phyloP scores from a whole-genome alignment of 2,797 vertebrate species.

The Astyanax mexicanus region DNA sequence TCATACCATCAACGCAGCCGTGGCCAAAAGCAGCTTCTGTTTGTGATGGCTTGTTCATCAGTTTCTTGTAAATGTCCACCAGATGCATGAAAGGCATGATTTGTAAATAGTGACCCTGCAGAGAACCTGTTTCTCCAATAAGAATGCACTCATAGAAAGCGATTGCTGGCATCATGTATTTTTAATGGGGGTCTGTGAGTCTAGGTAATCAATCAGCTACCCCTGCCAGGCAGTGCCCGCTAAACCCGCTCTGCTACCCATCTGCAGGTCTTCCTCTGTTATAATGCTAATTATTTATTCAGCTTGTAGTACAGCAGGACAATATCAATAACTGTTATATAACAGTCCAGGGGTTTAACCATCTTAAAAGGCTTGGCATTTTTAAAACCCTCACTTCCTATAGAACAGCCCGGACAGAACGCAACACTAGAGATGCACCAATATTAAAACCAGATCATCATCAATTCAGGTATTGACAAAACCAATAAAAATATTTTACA shows the following conservation, averaged over 20 bases:
- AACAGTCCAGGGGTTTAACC: constrained; percentile 38
- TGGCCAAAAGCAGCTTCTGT: too few relatives aligned
- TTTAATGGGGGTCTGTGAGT: constrained; percentile 70
- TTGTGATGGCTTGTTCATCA: too few relatives aligned
- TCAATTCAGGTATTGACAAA: too few relatives aligned
- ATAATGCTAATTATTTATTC: constrained; percentile 72
- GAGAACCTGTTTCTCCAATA: constrained; percentile 41
- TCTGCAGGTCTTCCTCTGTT: constrained; percentile 35
- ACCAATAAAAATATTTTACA: too few relatives aligned
- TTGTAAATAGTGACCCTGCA: too few relatives aligned
- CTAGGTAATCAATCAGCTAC: constrained; percentile 64
- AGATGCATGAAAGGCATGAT: too few relatives aligned
- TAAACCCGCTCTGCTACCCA: constrained; percentile 53
- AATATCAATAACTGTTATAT: constrained; percentile 63
- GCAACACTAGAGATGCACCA: too few relatives aligned
- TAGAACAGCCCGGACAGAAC: too few relatives aligned
- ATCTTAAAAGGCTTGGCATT: not conserved
- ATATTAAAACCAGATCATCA: too few relatives aligned
- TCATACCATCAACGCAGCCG: too few relatives aligned
- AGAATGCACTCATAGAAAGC: constrained; percentile 60
- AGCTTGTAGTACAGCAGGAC: constrained; percentile 63
- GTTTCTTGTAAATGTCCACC: too few relatives aligned
- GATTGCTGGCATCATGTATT: constrained; percentile 64
- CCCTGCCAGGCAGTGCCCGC: constrained; percentile 58
- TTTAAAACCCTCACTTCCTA: not conserved